A percentile compares a stretch with the other conserved stretches of the same genome.
Conservation (phyloP, 2,797 vertebrate species). For the Darevskia nairensis region DNA sequence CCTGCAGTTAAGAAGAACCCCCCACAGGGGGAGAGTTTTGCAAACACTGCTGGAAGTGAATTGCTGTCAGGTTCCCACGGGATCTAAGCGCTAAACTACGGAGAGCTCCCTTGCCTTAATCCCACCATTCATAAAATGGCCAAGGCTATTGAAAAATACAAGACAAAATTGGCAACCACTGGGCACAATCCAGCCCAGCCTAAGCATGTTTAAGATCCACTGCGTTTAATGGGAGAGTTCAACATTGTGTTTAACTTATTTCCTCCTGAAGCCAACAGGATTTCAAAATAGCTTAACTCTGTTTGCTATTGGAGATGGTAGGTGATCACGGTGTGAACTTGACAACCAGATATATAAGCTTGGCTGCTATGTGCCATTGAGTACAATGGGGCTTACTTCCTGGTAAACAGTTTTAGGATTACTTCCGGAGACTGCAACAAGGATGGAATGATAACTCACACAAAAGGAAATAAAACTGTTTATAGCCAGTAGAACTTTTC, state of each 20-base stretch:
- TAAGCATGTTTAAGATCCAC: not conserved
- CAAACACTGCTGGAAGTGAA: not conserved
- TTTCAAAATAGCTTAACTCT: not conserved
- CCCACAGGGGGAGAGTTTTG: not conserved
- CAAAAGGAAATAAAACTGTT: not conserved
- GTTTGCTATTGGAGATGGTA: slow-evolving; percentile 11
- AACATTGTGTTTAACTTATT: not conserved
- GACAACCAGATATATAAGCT: not conserved
- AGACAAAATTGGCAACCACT: no score
- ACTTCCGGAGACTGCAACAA: not conserved
- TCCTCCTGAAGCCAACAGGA: not conserved
- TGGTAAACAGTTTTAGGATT: not conserved
- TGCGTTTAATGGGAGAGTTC: not conserved
- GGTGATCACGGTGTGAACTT: not conserved
- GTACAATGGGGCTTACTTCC: not conserved
- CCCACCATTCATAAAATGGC: not conserved
- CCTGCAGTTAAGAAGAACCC: not conserved
- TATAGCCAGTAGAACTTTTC: not conserved
- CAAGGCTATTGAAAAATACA: no score
- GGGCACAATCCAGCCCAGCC: not conserved
- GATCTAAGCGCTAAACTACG: not conserved
- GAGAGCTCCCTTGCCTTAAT: not conserved
- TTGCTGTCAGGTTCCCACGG: not conserved
- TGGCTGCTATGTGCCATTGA: not conserved
- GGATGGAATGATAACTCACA: no score